Evolutionary conservation across 2,113 vertebrate genomes (phyloP), one percentile per base, ranked within the genome.

Genomic region (Deroptyus accipitrinus): DNA sequence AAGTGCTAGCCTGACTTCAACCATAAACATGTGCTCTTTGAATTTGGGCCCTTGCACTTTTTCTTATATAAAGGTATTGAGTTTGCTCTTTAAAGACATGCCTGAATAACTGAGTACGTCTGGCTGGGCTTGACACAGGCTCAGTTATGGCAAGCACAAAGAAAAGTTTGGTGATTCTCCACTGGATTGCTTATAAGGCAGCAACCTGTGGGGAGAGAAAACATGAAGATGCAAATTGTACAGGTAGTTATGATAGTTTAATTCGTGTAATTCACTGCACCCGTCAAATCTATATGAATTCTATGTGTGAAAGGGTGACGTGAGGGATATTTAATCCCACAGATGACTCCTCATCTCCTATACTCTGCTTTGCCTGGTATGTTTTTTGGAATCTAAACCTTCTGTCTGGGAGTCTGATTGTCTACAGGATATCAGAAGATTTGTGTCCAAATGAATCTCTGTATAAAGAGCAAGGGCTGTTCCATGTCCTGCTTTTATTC

Each of bases 21-120:
- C 48, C 42, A 39, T 35, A 57, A 49, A 23, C 35, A 19, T 1
- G 5, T 10, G 64, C 52, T 69, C 1, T 9, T 54, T 55, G 52
- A 69, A 52, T 8, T 80, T 70, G 19, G 64, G 41, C 52, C 31
- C 48, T 91, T 31, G 9, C 28, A 16, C 20, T 54, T 55, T 63
- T 52, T n/a, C 7, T 73, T 16, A 44, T 28, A 31, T 18, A 16
- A 3, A 30, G 11, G 22, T 48, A 0, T 6, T 0, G 2, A 7
- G 13, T 75, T 83, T 79, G 37, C 9, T 75, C 22, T 22, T 22
- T 62, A 46, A 25, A 31, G 67, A 6, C 6, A 4, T 1, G 23
- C 13, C 51, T 31, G 18, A 39, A 48, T 24, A 37, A 25, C 49
- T 28, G 64, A 51, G 48, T 27, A 24, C 13, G 2, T 33, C 12